Evolutionary conservation across 92 coral and sea anemone genomes (phyloP), one percentile per base, ranked within the genome.

Genomic region (Hydrozoanthus gracilis): DNA sequence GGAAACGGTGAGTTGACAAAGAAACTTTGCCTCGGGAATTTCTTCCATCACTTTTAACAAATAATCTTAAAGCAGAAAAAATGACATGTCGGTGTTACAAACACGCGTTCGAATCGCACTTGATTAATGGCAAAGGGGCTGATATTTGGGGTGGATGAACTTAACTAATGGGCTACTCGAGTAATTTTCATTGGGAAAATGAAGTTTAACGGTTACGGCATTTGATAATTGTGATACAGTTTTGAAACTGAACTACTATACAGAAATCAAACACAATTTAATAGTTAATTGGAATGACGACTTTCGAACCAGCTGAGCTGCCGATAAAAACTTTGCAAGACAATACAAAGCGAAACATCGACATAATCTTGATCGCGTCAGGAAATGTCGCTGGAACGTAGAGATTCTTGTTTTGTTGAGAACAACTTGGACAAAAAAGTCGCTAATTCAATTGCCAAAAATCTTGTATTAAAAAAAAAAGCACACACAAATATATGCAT

Each of bases 291-390:
- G 73, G 73, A 27, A 5, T 16, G 56, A 11, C 60, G 48, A 15
- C 84, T 39, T 58, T 48, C 54, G 18, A 79, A 45, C 60, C 84
- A 60, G 85, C 85, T 80, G 85, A 80, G 13, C 69, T 80, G 47
- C 58, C 20, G 73, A 65, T 65, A 62, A 16, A 58, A 48, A 27
- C 64, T 17, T 62, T 44, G 58, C 8, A 79, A 64, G 7, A 79
- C 74, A 80, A 80, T 80, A 65, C 45, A 80, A 49, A 45, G 18
- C 85, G 65, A 65, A 48, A 73, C 51, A 73, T 80, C 61, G 14
- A 80, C 73, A 64, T 44, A 44, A 80, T 20, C 39, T 80, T 46
- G 74, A 79, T 45, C 9, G 44, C 2, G 17, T 47, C 47, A 65
- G 60, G 72, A 80, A 17, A 17, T 47, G 8, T 6, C 46, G 65